Base-by-base conservation (phyloP, 2,888 invertebrate genomes). In the Parochlus steinenii region DNA sequence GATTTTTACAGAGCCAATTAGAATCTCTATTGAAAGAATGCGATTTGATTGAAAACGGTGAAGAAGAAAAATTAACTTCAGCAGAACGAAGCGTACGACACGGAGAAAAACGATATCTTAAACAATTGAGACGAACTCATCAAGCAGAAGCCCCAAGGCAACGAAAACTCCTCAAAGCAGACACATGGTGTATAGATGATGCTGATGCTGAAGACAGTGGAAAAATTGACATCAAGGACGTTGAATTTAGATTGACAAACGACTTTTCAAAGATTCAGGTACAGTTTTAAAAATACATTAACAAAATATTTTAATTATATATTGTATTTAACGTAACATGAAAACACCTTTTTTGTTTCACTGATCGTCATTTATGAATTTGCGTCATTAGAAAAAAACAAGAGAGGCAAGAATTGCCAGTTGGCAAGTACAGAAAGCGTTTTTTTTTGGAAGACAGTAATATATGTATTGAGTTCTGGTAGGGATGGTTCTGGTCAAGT, bases 81-180 rank as follows among this genome's bases (percentile, higher is more conserved):
- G 61, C 77, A 0, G 86, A 93, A 50, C 64, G 93, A 40, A 65
- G 81, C 0, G 65, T 83, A 41, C 69, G 89, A 27, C 77, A 89
- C 48, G 93, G 93, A 0, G 93, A 98, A 55, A 58, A 90, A 44
- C 82, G 83, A 48, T 77, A 87, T 42, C 61, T 97, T 17, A 77
- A 79, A 47, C 74, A 80, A 32, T 64, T 95, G 54, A 80, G 79
- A 55, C 68, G 79, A 41, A 70, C 74, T 42, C 74, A 77, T 48
- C 73, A 70, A 51, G 72, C 75, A 42, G 71, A 70, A 42, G 76
- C 75, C 16, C 69, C 71, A 0, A 69, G 71, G 46, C 73, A 71
- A 44, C 71, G 75, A 40, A 86, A 82, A 53, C 69, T 79, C 23
- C 63, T 92, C 6, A 81, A 78, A 53, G 58, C 73, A 1, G 74